A percentile compares a stretch with the other conserved stretches of the same genome.
Conservation (phyloP, 2,797 vertebrate genomes). For the Lagodon rhomboides region DNA sequence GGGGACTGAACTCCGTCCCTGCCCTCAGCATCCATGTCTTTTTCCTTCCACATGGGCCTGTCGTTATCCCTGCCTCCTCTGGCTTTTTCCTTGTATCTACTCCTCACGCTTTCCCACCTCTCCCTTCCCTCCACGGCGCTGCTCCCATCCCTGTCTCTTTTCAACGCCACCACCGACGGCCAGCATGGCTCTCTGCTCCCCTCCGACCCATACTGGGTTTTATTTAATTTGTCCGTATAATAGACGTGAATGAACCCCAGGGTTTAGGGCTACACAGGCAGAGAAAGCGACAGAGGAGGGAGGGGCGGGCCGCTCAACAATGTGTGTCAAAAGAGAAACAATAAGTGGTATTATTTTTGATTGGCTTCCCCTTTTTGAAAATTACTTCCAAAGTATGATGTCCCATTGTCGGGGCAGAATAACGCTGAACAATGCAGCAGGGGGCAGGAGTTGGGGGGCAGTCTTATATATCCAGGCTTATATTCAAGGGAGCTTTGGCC, state of each 20-base stretch:
- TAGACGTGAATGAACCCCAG: slow-evolving; percentile 93
- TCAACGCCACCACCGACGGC: slow-evolving; percentile 21
- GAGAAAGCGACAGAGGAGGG: slow-evolving; percentile 66
- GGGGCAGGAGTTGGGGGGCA: slow-evolving; percentile 72
- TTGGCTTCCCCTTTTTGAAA: slow-evolving; percentile 93
- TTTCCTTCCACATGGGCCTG: slow-evolving; percentile 9
- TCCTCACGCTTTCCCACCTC: slow-evolving; percentile 5
- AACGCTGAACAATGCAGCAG: slow-evolving; percentile 93
- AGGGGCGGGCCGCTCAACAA: slow-evolving; percentile 71
- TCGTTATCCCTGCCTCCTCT: neutral
- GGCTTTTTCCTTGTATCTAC: neutral
- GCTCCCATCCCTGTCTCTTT: slow-evolving; percentile 29
- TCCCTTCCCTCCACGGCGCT: slow-evolving; percentile 24
- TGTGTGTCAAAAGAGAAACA: slow-evolving; percentile 93
- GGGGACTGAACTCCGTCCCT: neutral
- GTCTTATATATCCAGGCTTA: slow-evolving; percentile 75
- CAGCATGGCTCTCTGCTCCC: slow-evolving; percentile 61
- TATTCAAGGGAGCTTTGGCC: slow-evolving; percentile 73
- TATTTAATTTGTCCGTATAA: slow-evolving; percentile 99
- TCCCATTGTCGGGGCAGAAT: slow-evolving; percentile 93
- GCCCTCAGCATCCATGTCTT: neutral
- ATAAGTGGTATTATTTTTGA: slow-evolving; percentile 99
- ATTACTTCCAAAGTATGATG: slow-evolving; percentile 99
- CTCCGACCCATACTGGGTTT: slow-evolving; percentile 79
- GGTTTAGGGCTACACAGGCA: slow-evolving; percentile 86